phyloP scores from a whole-genome alignment of 2,113 vertebrate genomes.

The Chroicocephalus ridibundus region DNA sequence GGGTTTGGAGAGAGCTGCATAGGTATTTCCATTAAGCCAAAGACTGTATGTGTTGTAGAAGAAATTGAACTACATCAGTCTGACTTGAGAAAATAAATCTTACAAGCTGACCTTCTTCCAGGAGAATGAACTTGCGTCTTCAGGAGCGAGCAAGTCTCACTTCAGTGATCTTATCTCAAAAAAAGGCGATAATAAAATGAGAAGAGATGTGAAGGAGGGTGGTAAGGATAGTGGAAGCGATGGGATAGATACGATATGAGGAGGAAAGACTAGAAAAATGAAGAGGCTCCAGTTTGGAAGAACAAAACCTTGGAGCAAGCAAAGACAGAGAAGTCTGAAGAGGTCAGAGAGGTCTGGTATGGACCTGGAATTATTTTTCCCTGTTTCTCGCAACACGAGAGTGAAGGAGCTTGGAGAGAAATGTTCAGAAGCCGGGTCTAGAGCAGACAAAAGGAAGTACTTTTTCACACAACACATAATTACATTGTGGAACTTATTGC shows the following conservation, averaged over 20 bases:
- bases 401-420: not conserved
- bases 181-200: not conserved
- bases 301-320: not conserved
- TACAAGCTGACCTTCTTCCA: not conserved
- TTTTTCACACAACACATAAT: conserved; percentile 56
- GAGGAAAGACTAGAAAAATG: not conserved
- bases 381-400: not conserved
- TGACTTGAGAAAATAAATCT: not conserved
- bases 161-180: not conserved
- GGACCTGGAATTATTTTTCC: not conserved
- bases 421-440: not conserved
- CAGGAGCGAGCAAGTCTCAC: not conserved
- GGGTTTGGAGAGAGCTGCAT: not conserved
- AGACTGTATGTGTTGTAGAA: not conserved
- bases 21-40: not conserved
- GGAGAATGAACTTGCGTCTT: not conserved
- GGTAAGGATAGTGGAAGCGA: not conserved
- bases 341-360: not conserved
- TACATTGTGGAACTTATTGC: conserved; percentile 23
- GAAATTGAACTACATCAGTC: not conserved
- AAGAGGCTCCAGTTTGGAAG: not conserved
- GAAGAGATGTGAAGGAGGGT: not conserved
- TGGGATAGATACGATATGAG: not conserved
- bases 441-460: conserved; percentile 35
- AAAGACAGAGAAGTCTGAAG: not conserved